phyloP scores from a whole-genome alignment of 1,140 invertebrate species.

The Batillaria attramentaria region DNA sequence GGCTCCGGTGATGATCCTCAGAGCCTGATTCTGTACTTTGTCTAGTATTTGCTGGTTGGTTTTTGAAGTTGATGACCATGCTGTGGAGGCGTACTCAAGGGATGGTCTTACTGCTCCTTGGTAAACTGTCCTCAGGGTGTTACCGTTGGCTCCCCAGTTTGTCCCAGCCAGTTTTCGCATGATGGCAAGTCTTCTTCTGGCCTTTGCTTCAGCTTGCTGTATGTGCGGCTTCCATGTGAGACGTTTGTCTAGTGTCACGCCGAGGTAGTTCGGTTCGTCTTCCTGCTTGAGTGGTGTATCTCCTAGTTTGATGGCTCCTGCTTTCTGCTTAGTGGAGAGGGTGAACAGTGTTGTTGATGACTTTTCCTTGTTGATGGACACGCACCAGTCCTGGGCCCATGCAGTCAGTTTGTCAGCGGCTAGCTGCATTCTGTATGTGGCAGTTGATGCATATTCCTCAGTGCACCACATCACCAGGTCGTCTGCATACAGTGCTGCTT shows the following conservation, averaged over 20 bases:
- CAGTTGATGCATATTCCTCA: slow-evolving; percentile 29
- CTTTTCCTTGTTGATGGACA: slow-evolving; percentile 34
- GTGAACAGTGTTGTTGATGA: slow-evolving; percentile 38
- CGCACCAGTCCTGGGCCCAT: slow-evolving; percentile 39
- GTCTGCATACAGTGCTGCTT: slow-evolving; percentile 12
- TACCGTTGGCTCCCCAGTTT: slow-evolving; percentile 21
- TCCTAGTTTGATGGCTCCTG: slow-evolving; percentile 24
- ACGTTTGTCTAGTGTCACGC: too few species aligned
- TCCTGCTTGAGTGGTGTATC: slow-evolving; percentile 21
- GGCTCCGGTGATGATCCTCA: slow-evolving; percentile 7
- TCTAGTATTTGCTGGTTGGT: slow-evolving; percentile 11
- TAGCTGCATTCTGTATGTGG: slow-evolving; percentile 31
- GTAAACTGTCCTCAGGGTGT: not conserved
- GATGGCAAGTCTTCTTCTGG: slow-evolving; percentile 22
- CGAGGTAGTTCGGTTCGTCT: slow-evolving; percentile 34
- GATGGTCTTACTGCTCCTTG: slow-evolving; percentile 7
- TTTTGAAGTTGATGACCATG: slow-evolving; percentile 6
- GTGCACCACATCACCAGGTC: slow-evolving; percentile 32
- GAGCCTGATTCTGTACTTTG: not conserved
- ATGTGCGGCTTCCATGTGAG: slow-evolving; percentile 25
- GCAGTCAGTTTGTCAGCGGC: slow-evolving; percentile 25
- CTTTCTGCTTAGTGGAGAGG: slow-evolving; percentile 39
- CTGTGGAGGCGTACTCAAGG: slow-evolving; percentile 20
- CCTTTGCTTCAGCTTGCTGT: slow-evolving; percentile 10
- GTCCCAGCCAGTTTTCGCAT: slow-evolving; percentile 18